Base-by-base conservation (phyloP, 2,888 invertebrate species). In the Geophilus truncorum region DNA sequence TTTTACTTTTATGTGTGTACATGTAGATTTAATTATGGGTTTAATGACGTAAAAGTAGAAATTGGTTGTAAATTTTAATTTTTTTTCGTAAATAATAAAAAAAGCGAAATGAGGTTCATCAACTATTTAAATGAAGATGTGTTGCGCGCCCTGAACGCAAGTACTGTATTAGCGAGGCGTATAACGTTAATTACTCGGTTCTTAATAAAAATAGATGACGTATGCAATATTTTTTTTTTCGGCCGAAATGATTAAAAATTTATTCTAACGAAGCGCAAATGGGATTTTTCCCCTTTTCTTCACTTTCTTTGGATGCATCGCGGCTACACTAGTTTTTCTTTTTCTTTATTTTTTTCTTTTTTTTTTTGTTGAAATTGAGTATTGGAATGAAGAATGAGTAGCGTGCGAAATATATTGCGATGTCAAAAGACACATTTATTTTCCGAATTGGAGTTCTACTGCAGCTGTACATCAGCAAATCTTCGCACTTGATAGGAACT, bases 51-150 rank as follows among this genome's bases (percentile, higher is more conserved):
- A 25, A 28, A 62, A 9, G 1, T 62, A 15, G 23, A 28, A 62
- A 62, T 62, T 62, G 62, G 62, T 12, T 62, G 62, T 62, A 62
- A 62, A 62, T 62, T 62, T 25, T 62, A 25, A 12, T 25, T 62
- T 62, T 57, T 57, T 21, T 23, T 57, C 23, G 4, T 57, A n/a
- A n/a, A n/a, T n/a, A n/a, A n/a, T 12, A 1, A 18, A 18, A 21
- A 23, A 18, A 23, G 3, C 5, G 62, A 62, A 12, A 21, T 62
- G 62, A 62, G 62, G 62, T 62, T 62, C 62, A 62, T 62, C 62
- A 62, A 62, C 25, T 62, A 62, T 62, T 62, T 62, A 62, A 62
- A 62, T 62, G 23, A 62, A 62, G 62, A 62, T 62, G 62, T 62
- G 62, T 62, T 62, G 62, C 62, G 9, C 7, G 62, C 57, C 57